Conservation (phyloP, 2,888 invertebrate species). For the Lucinisca nassula region DNA sequence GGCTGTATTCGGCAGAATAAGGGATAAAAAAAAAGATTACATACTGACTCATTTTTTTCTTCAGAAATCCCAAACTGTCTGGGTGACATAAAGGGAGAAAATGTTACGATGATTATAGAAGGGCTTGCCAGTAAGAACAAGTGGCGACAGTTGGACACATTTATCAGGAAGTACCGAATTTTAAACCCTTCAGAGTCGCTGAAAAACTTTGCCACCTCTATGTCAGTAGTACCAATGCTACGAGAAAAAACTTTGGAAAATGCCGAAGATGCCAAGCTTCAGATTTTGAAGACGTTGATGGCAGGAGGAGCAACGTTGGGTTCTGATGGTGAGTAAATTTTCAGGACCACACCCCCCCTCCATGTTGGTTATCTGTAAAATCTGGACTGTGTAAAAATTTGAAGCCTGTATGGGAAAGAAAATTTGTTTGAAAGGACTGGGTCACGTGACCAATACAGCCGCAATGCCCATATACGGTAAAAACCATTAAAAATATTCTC, state of each 20-base stretch:
- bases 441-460: no score
- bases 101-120: slow-evolving; percentile 64
- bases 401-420: no score
- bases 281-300: slow-evolving; percentile 65
- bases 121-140: slow-evolving; percentile 64
- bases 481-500: no score
- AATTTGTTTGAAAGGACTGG: no score
- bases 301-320: slow-evolving; percentile 67
- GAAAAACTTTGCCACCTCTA: slow-evolving; percentile 64
- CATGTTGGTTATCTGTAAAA: no score
- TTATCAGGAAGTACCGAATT: slow-evolving; percentile 67
- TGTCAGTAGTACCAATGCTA: slow-evolving; percentile 65
- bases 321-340: slow-evolving; percentile 55
- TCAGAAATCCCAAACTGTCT: slow-evolving; percentile 75
- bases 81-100: slow-evolving; percentile 53
- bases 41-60: slow-evolving; percentile 35
- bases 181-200: slow-evolving; percentile 61
- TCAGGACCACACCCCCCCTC: no score
- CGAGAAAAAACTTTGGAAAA: slow-evolving; percentile 46
- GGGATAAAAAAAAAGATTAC: no score
- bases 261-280: slow-evolving; percentile 59
- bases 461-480: no score
- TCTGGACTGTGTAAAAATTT: no score
- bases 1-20: no score
- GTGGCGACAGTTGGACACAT: slow-evolving; percentile 74